Evolutionary conservation across 2,113 vertebrate species (phyloP).

Genomic region (Proteles cristata): DNA sequence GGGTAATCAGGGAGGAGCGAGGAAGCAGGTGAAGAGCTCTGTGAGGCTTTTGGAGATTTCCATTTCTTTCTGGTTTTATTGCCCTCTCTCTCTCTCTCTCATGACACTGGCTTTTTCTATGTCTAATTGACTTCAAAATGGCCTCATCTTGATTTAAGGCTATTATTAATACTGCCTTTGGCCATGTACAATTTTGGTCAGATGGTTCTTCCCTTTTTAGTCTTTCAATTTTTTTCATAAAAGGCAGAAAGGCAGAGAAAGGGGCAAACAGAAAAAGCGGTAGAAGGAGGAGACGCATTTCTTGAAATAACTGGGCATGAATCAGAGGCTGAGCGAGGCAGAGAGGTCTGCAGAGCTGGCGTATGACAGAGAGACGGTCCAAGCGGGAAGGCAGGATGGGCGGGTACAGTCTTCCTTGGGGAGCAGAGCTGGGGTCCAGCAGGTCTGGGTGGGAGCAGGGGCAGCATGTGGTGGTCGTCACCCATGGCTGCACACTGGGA

Average conservation of each 20-base stretch:
- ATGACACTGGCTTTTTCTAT: too few relatives aligned
- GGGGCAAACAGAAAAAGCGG: background rate
- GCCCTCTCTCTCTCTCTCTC: background rate
- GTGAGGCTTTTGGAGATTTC: background rate
- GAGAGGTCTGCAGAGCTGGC: background rate
- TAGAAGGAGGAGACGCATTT: background rate
- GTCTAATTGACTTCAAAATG: background rate
- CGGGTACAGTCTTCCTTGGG: background rate
- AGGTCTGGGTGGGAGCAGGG: background rate
- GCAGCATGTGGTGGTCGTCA: accelerated
- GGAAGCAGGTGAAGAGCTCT: background rate
- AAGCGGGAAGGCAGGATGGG: background rate
- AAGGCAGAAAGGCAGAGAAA: constrained; percentile 14
- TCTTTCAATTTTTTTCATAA: background rate
- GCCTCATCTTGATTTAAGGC: background rate
- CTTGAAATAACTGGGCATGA: background rate
- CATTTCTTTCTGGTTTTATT: background rate
- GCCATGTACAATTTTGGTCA: background rate
- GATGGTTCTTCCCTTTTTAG: background rate
- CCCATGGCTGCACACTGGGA: accelerated
- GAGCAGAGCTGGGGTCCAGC: background rate
- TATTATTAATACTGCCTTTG: background rate
- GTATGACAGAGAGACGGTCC: background rate
- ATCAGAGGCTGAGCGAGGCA: background rate
- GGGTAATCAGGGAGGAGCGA: background rate